Base-by-base conservation (phyloP, 2,113 vertebrate species). In the Caranx melampygus region DNA sequence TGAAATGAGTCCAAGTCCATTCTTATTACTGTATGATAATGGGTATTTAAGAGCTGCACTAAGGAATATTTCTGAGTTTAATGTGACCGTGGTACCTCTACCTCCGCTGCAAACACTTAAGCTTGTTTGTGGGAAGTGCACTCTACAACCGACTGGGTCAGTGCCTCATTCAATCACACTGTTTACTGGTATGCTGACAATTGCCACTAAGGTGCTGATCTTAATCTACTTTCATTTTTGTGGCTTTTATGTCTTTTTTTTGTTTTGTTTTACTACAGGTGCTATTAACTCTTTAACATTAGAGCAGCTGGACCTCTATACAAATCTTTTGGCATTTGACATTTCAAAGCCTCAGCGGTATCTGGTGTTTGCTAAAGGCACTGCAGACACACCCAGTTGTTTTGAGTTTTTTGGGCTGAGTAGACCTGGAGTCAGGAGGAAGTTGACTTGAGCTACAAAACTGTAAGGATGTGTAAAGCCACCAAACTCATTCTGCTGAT, bases 1-100 rank as follows among this genome's bases (percentile, higher is more conserved):
- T 31, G n/a, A 45, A 37, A 55, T 31, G 44, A 61, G 52, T 75
- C 35, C 49, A 49, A 64, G 16, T 75, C 54, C 10, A 57, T 64
- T 51, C 14, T 21, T 45, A n/a, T 65, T 44, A 45, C 73, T 66
- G n/a, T 21, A n/a, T 34, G 10, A 26, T 55, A 58, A 58, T 45
- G 52, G 4, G 14, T n/a, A 55, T 64, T 55, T 76, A 20, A 14
- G 6, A 26, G 20, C 35, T 59, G 31, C 20, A 58, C 57, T 34
- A 21, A 59, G 31, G 40, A 67, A 18, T 34, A 49, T 20, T 20
- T 21, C 16, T 58, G 21, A 65, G 15, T 35, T 58, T 66, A n/a
- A 75, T 55, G 51, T 54, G 61, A 42, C 35, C 44, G 49, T 34
- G 20, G 60, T 42, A 42, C 35, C 20, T 35, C 11, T 18, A 16